Evolutionary conservation across 2,113 vertebrate genomes (phyloP).

Genomic region (Phodopus roborovskii): DNA sequence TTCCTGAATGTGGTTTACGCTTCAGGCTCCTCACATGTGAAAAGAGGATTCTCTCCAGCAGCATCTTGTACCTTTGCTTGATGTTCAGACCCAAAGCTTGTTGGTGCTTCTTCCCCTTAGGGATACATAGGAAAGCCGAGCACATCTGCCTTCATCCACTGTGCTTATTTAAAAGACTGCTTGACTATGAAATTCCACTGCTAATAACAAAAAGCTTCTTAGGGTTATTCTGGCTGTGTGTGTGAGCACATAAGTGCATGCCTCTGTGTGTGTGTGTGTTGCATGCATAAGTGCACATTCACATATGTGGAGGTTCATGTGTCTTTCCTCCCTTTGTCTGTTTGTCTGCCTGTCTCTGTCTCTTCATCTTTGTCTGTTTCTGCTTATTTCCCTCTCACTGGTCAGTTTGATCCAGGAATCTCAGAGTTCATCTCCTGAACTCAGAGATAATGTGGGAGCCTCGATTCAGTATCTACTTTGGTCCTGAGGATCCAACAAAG

Average conservation of each 20-base stretch:
- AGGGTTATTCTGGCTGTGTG: neutral
- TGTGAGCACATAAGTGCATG: no score
- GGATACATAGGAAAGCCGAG: neutral
- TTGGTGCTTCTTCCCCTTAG: neutral
- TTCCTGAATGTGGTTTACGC: neutral
- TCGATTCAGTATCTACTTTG: neutral
- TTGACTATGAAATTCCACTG: slow-evolving; percentile 28
- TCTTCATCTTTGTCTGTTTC: neutral
- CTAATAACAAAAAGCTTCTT: neutral
- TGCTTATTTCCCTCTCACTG: neutral
- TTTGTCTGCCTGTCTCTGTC: neutral
- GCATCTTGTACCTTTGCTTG: neutral
- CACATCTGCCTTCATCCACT: neutral
- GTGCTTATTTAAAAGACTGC: neutral
- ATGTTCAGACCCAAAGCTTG: neutral
- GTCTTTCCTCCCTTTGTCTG: no score
- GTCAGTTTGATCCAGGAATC: neutral
- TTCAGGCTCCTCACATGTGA: neutral
- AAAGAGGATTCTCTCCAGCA: neutral
- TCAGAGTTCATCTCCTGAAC: neutral
- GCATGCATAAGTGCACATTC: neutral
- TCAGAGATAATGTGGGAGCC: neutral
- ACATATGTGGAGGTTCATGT: neutral
- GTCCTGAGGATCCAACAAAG: neutral
- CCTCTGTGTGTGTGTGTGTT: neutral